Evolutionary conservation across 2,888 invertebrate species (phyloP), one percentile per base, ranked within the genome.

Genomic region (Holacanthella duospinosa): DNA sequence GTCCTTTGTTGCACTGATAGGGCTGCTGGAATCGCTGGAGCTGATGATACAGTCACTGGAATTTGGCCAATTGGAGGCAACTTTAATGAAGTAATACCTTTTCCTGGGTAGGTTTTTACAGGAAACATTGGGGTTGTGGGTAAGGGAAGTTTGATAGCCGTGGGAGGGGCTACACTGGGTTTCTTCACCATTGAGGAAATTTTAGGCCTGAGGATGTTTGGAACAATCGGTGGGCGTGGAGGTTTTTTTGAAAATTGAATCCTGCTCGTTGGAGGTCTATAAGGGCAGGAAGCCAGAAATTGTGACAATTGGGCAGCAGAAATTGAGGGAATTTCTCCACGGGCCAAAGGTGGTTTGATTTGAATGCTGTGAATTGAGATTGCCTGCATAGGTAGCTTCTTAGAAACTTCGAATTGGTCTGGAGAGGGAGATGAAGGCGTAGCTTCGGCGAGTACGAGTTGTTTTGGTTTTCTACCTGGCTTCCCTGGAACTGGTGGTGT

Each of bases 31-130:
- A 56, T 36, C 26, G 59, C 29, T 24, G 60, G 59, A 12, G 27
- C 70, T 2, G 68, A 63, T 27, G 69, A 64, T 58, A 62, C 60
- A n/a, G n/a, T n/a, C 48, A 67, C 43, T 24, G 66, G 59, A 25
- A 60, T 9, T 48, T 9, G 21, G 4, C 19, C 21, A n/a, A 48
- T 21, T 48, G 48, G 48, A n/a, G 48, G 55, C 3, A 21, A 1
- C 6, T 26, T 29, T 43, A n/a, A 3, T 24, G 25, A 6, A 53
- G 25, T 53, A 6, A 24, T 16, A 27, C 55, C 59, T 27, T 54
- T 54, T 12, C 27, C 60, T 27, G 60, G 53, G 44, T 53, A 54
- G 6, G 60, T 54, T 24, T 54, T 60, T 16, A 59, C 59, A 9
- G 59, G 59, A 4, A 57, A 43, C n/a, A 54, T 25, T 25, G 61